Percentiles rank a stretch among this genome's conserved stretches.
phyloP scores from a whole-genome alignment of 2,888 invertebrate genomes.

The Noctua janthina region DNA sequence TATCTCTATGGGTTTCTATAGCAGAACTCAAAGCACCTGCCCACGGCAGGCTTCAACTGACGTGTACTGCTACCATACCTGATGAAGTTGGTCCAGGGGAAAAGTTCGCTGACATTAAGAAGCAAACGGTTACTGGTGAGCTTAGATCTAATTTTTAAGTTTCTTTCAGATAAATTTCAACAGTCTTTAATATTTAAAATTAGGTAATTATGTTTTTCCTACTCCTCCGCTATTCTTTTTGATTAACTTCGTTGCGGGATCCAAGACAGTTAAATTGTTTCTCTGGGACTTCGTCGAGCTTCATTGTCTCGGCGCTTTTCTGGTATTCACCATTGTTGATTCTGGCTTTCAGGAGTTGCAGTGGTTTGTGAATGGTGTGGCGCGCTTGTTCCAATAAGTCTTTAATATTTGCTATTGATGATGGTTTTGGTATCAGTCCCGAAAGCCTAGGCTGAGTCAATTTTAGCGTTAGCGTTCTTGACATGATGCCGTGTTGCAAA shows the following conservation, averaged over 20 bases:
- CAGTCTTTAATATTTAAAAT: neutral
- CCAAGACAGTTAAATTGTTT: too few relatives aligned
- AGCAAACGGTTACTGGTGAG: conserved; percentile 93
- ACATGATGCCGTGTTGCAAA: neutral
- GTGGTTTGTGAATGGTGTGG: too few relatives aligned
- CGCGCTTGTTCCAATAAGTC: too few relatives aligned
- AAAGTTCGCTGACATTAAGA: conserved; percentile 93
- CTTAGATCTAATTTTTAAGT: neutral
- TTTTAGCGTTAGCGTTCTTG: too few relatives aligned
- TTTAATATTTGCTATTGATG: neutral
- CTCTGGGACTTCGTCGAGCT: too few relatives aligned
- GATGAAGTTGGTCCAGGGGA: conserved; percentile 93
- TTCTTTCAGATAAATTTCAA: neutral
- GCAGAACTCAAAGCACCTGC: conserved; percentile 93
- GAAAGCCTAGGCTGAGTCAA: neutral
- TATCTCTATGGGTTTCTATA: conserved; percentile 93
- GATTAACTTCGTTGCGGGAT: too few relatives aligned
- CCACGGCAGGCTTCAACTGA: conserved; percentile 93
- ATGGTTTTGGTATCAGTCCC: neutral
- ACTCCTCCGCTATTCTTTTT: too few relatives aligned
- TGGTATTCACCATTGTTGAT: too few relatives aligned
- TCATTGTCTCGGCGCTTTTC: too few relatives aligned
- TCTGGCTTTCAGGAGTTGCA: too few relatives aligned
- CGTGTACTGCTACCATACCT: conserved; percentile 95
- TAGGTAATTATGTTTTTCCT: too few relatives aligned